Conservation (phyloP, 2,113 vertebrate genomes). For the Garra rufa region DNA sequence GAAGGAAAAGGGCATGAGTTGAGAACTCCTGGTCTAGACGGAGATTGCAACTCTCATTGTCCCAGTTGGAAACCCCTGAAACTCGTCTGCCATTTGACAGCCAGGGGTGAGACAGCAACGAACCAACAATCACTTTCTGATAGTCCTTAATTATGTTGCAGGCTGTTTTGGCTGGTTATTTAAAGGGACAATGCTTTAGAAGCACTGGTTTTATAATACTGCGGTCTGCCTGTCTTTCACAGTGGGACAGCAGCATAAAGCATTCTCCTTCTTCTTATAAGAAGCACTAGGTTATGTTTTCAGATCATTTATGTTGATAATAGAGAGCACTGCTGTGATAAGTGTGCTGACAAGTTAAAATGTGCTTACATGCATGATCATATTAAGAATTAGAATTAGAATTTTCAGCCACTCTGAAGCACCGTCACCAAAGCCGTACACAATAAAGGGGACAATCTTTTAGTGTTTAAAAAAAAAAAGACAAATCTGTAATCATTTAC, state of each 20-base stretch:
- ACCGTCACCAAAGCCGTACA: not conserved
- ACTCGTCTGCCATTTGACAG: not conserved
- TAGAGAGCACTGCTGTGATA: not conserved
- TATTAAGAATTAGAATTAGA: not conserved
- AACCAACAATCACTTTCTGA: not conserved
- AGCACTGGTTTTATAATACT: not conserved
- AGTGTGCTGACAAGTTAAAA: not conserved
- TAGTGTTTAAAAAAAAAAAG: too few relatives aligned
- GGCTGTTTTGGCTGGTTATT: not conserved
- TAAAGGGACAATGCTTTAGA: not conserved
- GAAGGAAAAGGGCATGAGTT: too few relatives aligned
- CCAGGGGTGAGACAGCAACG: not conserved
- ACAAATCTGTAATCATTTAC: too few relatives aligned
- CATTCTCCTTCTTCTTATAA: not conserved
- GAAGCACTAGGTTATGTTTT: not conserved
- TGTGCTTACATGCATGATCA: not conserved
- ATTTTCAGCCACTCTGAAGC: not conserved
- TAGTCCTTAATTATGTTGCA: not conserved
- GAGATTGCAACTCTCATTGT: not conserved
- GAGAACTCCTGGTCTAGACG: slow-evolving; percentile 42
- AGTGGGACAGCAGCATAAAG: not conserved
- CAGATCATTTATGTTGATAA: not conserved
- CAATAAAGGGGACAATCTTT: not conserved
- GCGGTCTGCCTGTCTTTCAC: not conserved
- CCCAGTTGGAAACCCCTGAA: slow-evolving; percentile 38